Conservation (phyloP, 2,797 vertebrate genomes). For the Neomorphus geoffroyi region DNA sequence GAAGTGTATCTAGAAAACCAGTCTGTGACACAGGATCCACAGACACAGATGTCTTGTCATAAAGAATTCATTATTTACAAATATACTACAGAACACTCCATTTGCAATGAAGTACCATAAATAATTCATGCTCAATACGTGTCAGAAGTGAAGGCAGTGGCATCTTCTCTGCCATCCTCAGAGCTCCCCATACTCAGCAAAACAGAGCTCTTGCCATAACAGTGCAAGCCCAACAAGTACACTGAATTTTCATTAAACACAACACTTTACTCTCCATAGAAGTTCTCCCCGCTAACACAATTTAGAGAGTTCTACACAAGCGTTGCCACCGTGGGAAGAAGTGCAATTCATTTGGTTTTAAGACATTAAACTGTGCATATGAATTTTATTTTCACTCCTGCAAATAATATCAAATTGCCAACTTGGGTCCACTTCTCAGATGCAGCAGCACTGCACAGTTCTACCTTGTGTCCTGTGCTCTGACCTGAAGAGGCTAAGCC, state of each 20-base stretch:
- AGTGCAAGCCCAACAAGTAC: fast-evolving
- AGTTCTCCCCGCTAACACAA: background rate
- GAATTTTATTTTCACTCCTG: background rate
- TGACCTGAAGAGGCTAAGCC: background rate
- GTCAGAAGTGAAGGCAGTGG: background rate
- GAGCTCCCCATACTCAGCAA: background rate
- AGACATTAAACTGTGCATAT: background rate
- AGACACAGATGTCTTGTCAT: slow-evolving; percentile 1
- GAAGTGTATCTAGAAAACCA: background rate
- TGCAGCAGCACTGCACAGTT: background rate
- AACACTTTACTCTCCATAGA: background rate
- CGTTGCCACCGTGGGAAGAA: background rate
- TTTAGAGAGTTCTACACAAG: background rate
- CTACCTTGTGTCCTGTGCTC: background rate
- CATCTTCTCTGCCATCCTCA: background rate
- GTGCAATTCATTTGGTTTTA: background rate
- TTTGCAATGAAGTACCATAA: slow-evolving; percentile 32
- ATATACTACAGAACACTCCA: slow-evolving; percentile 20
- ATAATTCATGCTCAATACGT: background rate
- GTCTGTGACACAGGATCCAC: background rate
- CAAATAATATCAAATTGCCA: background rate
- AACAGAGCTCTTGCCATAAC: background rate
- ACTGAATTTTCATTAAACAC: background rate
- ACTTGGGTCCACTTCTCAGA: background rate
- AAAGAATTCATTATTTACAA: slow-evolving; percentile 54